Evolutionary conservation across 2,113 vertebrate species (phyloP).

Genomic region (Xiphophorus couchianus): DNA sequence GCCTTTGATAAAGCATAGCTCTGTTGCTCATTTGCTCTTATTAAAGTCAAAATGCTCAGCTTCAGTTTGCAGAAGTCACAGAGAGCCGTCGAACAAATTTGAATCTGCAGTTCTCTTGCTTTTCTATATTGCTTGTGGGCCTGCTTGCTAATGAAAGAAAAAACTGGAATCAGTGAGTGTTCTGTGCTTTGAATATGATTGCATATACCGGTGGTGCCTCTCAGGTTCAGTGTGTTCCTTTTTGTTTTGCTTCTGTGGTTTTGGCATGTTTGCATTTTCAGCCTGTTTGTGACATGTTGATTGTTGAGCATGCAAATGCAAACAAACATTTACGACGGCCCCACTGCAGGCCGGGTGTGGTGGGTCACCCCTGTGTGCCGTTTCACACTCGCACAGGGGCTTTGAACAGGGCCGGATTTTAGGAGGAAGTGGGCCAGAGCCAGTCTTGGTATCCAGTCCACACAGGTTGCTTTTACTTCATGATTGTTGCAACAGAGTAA

Average conservation of each 20-base stretch:
- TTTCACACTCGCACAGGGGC: slow-evolving; percentile 36
- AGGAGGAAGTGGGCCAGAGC: not conserved
- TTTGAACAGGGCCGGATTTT: slow-evolving; percentile 24
- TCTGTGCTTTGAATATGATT: slow-evolving; percentile 73
- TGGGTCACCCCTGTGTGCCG: slow-evolving; percentile 51
- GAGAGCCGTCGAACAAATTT: slow-evolving; percentile 62
- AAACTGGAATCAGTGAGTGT: slow-evolving; percentile 52
- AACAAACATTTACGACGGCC: slow-evolving; percentile 63
- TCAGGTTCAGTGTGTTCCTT: slow-evolving; percentile 49
- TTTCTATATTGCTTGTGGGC: slow-evolving; percentile 52
- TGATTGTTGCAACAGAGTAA: not conserved
- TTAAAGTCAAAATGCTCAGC: slow-evolving; percentile 76
- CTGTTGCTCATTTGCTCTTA: slow-evolving; percentile 73
- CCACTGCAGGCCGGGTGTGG: slow-evolving; percentile 56
- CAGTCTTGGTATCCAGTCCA: not conserved
- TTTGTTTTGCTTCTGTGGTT: slow-evolving; percentile 74
- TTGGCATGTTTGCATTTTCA: slow-evolving; percentile 80
- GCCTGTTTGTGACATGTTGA: slow-evolving; percentile 75
- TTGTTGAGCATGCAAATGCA: slow-evolving; percentile 77
- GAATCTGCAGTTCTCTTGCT: slow-evolving; percentile 70
- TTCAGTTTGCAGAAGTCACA: slow-evolving; percentile 65
- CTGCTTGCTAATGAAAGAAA: slow-evolving; percentile 58
- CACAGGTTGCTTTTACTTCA: not conserved
- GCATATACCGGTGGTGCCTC: slow-evolving; percentile 59
- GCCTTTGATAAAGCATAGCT: slow-evolving; percentile 68